Percentiles rank a stretch among this genome's conserved stretches.
phyloP scores from a whole-genome alignment of 1,140 invertebrate species.

The Pogonomyrmex barbatus region DNA sequence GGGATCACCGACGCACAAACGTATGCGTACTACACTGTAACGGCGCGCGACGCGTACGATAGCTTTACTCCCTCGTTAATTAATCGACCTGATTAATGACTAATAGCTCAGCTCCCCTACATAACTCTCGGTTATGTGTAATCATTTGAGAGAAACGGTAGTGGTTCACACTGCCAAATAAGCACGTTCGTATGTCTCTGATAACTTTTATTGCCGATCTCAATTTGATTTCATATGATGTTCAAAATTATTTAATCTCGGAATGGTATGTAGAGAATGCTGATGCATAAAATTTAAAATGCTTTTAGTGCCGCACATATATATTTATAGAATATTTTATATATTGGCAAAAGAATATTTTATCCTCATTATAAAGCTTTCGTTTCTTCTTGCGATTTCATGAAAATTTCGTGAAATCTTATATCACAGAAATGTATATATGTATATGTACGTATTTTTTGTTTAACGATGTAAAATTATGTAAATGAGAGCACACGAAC shows the following conservation, averaged over 20 bases:
- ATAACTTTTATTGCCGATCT: conserved; percentile 30
- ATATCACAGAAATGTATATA: background rate
- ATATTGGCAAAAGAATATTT: conserved; percentile 18
- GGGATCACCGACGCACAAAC: conserved; percentile 90
- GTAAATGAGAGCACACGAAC: conserved; percentile 52
- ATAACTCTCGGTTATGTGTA: conserved; percentile 70
- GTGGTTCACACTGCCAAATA: conserved; percentile 61
- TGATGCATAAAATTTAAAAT: background rate
- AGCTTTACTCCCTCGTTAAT: conserved; percentile 79
- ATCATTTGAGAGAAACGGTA: conserved; percentile 68
- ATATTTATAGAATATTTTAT: conserved; percentile 7
- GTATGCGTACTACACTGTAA: conserved; percentile 87
- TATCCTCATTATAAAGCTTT: background rate
- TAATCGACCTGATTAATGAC: conserved; percentile 74
- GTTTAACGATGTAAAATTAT: conserved; percentile 48
- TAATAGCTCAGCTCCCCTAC: conserved; percentile 73
- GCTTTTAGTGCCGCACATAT: background rate
- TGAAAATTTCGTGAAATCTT: conserved; percentile 1
- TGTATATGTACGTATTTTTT: conserved; percentile 29
- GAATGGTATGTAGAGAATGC: background rate
- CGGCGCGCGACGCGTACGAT: conserved; percentile 86
- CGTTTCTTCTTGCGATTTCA: background rate
- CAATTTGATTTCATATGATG: conserved; percentile 3
- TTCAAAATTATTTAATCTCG: conserved; percentile 13
- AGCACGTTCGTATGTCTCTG: conserved; percentile 67